Base-by-base conservation (phyloP, 2,888 invertebrate genomes). In the Prenolepis imparis region DNA sequence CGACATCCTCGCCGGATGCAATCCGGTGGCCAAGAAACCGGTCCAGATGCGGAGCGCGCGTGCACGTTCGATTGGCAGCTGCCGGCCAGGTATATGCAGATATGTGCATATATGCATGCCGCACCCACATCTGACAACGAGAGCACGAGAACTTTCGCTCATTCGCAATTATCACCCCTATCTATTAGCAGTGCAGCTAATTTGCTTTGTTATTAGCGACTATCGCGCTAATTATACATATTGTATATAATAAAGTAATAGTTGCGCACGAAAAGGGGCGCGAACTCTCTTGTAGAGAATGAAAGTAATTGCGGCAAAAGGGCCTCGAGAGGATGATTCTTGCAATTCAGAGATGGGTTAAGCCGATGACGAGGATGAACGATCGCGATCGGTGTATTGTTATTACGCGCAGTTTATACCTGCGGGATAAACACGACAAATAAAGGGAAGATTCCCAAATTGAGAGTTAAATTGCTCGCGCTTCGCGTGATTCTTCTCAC, bases 11-110 rank as follows among this genome's bases (percentile, higher is more conserved):
- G 67, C 77, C 67, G 67, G 55, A 52, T 66, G 48, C n/a, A 21
- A 61, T 24, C 36, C 41, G 63, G 18, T 36, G 36, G 36, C 36
- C 44, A 64, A 82, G 82, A 88, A 88, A 88, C 88, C 88, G 87
- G 88, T 88, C 89, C 89, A 81, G 80, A 84, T 66, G 80, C 72
- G 74, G 36, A 66, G 87, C 74, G 85, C 32, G 32, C 66, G 66
- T 41, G 15, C 61, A 24, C 61, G 74, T 70, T 82, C 67, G 77
- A 84, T 73, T 52, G 48, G 89, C 89, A 89, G 89, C 88, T 89
- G 86, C 88, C 77, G 21, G 57, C 52, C 57, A 73, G 82, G 67
- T 83, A 83, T 75, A 68, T 68, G 83, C 84, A 77, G 41, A 83
- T 68, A 82, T 64, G 83, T 36, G 32, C 32, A 36, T 3, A 83